Evolutionary conservation across 2,113 vertebrate genomes (phyloP).

Genomic region (Polypterus senegalus): DNA sequence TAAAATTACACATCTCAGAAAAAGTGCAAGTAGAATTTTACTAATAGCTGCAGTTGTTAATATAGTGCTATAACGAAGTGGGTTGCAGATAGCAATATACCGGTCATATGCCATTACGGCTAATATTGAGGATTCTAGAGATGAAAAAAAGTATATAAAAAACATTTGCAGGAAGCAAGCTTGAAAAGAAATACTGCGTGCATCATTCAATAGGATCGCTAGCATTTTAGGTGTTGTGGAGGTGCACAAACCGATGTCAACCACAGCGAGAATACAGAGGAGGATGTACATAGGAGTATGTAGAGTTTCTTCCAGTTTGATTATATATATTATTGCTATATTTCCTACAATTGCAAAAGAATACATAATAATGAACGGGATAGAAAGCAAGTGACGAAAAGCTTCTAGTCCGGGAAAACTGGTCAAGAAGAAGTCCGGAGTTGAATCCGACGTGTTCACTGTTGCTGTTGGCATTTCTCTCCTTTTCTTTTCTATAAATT

Average conservation of each 20-base stretch:
- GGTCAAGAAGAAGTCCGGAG: not conserved
- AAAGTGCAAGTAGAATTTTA: constrained; percentile 6
- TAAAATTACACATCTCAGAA: constrained; percentile 7
- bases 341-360: not conserved
- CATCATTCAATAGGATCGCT: constrained; percentile 28
- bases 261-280: constrained; percentile 29
- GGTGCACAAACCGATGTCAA: constrained; percentile 32
- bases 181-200: constrained; percentile 26
- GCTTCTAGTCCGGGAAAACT: not conserved
- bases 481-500: too few relatives aligned
- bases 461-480: too few relatives aligned
- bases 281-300: constrained; percentile 41
- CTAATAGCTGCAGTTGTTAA: constrained; percentile 25
- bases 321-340: not conserved
- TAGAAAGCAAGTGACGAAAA: not conserved
- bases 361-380: not conserved
- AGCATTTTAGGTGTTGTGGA: constrained; percentile 37
- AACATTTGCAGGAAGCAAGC: constrained; percentile 38
- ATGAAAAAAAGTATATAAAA: constrained; percentile 32
- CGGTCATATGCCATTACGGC: constrained; percentile 41
- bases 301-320: not conserved
- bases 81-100: constrained; percentile 20
- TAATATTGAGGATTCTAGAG: constrained; percentile 31
- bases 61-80: constrained; percentile 18
- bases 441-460: too few relatives aligned